A percentile compares a stretch with the other conserved stretches of the same genome.
phyloP scores from a whole-genome alignment of 2,113 vertebrate genomes.

The Emydura subglobosa region DNA sequence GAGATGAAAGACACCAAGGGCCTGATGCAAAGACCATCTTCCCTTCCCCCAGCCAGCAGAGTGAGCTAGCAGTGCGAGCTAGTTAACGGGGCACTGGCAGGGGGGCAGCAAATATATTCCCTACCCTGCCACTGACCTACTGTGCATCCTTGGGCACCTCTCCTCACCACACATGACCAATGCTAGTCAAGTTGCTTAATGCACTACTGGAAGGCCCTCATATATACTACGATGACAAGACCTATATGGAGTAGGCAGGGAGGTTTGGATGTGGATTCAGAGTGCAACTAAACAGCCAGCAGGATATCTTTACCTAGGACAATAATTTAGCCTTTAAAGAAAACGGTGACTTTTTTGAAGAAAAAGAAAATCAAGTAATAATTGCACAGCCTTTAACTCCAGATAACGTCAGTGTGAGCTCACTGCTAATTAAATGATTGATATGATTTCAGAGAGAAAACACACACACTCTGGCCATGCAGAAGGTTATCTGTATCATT shows the following conservation, averaged over 20 bases:
- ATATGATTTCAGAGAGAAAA: slow-evolving; percentile 76
- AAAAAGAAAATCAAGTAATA: slow-evolving; percentile 67
- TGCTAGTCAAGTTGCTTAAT: slow-evolving; percentile 64
- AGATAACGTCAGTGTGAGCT: slow-evolving; percentile 65
- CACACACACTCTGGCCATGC: slow-evolving; percentile 50
- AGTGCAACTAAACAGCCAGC: slow-evolving; percentile 31
- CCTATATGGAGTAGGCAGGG: slow-evolving; percentile 5
- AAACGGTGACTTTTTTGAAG: not conserved
- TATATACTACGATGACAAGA: slow-evolving; percentile 45
- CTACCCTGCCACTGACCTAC: slow-evolving; percentile 58
- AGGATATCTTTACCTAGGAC: slow-evolving; percentile 33
- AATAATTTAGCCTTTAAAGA: slow-evolving; percentile 27
- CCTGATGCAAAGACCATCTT: slow-evolving; percentile 2
- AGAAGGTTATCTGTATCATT: slow-evolving; percentile 80
- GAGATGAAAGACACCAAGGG: slow-evolving; percentile 23
- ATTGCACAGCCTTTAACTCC: slow-evolving; percentile 58
- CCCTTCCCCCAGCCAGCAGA: slow-evolving; percentile 23
- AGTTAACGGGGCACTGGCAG: slow-evolving; percentile 26
- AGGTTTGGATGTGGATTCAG: slow-evolving; percentile 39
- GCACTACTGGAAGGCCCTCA: slow-evolving; percentile 50
- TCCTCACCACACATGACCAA: slow-evolving; percentile 58
- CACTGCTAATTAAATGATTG: slow-evolving; percentile 76
- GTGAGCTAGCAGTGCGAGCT: slow-evolving; percentile 33
- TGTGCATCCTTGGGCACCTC: slow-evolving; percentile 64
- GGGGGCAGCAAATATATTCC: not conserved